Percentiles rank a stretch among this genome's conserved stretches.
Conservation (phyloP, 2,797 vertebrate species). For the Crypturellus tataupa region DNA sequence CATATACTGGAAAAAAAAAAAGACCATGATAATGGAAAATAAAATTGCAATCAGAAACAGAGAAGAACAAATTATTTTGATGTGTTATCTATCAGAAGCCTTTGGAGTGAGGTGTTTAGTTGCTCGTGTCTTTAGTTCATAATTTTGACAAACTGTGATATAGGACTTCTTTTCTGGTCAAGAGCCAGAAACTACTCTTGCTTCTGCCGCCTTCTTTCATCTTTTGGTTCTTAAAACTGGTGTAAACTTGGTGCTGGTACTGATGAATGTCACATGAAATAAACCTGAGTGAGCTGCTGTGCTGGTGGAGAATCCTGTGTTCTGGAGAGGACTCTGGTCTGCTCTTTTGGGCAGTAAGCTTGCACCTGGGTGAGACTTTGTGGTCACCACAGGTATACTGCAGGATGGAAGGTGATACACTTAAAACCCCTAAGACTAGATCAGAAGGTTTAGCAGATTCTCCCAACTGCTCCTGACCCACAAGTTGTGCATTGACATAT, state of each 20-base stretch:
- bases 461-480: neutral
- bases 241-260: neutral
- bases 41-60: neutral
- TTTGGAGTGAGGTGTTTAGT: conserved; percentile 22
- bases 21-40: neutral
- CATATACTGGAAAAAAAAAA: neutral
- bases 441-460: neutral
- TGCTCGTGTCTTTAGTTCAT: neutral
- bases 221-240: neutral
- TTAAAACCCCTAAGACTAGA: neutral
- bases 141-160: conserved; percentile 24
- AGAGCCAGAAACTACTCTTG: conserved; percentile 4
- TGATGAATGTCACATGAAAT: neutral
- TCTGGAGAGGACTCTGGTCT: neutral
- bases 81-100: neutral
- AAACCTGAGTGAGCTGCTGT: neutral
- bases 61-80: conserved; percentile 25
- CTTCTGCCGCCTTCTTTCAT: neutral
- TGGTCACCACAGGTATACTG: accelerated
- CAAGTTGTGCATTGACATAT: neutral
- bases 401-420: neutral
- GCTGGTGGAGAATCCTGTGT: accelerated
- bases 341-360: neutral
- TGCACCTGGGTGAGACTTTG: neutral
- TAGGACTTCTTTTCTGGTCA: neutral